phyloP scores from a whole-genome alignment of 2,888 invertebrate genomes.

The Hypselothyrea guttata region DNA sequence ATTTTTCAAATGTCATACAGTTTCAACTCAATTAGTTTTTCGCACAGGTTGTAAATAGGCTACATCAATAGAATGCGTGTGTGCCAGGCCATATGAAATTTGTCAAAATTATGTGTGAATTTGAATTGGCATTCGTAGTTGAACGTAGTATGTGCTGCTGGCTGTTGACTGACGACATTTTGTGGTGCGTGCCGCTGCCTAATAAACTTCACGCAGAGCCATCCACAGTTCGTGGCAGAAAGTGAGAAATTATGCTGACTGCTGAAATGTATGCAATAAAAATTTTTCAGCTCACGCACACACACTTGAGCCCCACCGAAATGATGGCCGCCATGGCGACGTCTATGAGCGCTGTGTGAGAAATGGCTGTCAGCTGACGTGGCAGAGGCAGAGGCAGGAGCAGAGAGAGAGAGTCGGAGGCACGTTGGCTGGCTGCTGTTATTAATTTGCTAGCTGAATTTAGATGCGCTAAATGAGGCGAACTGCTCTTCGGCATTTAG shows the following conservation, averaged over 20 bases:
- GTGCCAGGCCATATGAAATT: slow-evolving; percentile 23
- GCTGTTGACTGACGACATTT: slow-evolving; percentile 28
- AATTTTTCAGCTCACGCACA: slow-evolving; percentile 74
- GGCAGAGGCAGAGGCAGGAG: neutral
- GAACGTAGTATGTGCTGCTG: slow-evolving; percentile 2
- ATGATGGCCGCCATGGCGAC: slow-evolving; percentile 53
- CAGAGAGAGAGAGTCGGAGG: neutral
- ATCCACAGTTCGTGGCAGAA: slow-evolving; percentile 42
- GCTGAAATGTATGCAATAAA: slow-evolving; percentile 78
- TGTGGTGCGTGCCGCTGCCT: slow-evolving; percentile 57
- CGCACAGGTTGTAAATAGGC: slow-evolving; percentile 1
- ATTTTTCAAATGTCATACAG: too few species aligned
- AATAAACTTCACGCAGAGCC: slow-evolving; percentile 66
- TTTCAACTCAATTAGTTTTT: too few species aligned
- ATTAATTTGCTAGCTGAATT: slow-evolving; percentile 63
- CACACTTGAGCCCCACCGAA: slow-evolving; percentile 36
- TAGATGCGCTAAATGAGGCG: slow-evolving; percentile 55
- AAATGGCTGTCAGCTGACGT: slow-evolving; percentile 55
- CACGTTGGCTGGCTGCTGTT: slow-evolving; percentile 37
- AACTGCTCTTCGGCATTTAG: slow-evolving; percentile 41
- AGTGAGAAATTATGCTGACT: slow-evolving; percentile 77
- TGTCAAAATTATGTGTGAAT: slow-evolving; percentile 26
- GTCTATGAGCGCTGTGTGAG: slow-evolving; percentile 59
- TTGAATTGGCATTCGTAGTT: neutral
- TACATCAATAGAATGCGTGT: slow-evolving; percentile 8